A percentile compares a stretch with the other conserved stretches of the same genome.
phyloP scores from a whole-genome alignment of 2,797 vertebrate genomes.

The Saxicola maurus region DNA sequence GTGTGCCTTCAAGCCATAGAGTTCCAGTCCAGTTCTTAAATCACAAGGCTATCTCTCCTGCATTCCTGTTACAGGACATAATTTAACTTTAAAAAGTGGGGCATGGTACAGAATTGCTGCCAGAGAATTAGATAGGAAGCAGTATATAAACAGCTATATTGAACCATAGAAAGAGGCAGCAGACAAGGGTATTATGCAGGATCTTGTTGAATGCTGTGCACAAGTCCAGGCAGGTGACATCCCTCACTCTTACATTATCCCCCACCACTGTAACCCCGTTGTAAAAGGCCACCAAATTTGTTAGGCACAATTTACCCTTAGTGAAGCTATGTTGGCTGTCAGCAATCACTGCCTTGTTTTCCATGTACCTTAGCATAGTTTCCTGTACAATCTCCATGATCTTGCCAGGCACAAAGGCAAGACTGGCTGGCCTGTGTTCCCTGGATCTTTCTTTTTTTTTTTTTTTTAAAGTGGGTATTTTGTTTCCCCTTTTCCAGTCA shows the following conservation, averaged over 20 bases:
- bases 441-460: background rate
- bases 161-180: background rate
- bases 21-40: constrained; percentile 9
- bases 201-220: background rate
- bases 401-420: background rate
- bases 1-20: background rate
- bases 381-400: background rate
- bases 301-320: background rate
- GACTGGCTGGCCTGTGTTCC: background rate
- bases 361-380: background rate
- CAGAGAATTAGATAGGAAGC: background rate
- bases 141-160: background rate
- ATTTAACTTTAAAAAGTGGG: background rate
- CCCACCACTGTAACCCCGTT: background rate
- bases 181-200: background rate
- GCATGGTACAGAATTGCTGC: background rate
- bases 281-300: background rate
- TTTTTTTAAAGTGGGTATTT: background rate
- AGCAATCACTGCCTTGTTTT: background rate
- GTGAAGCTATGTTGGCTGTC: background rate
- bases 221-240: background rate
- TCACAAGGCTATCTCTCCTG: background rate
- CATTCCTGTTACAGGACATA: background rate
- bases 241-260: background rate
- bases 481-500: background rate